phyloP scores from a whole-genome alignment of 2,888 invertebrate genomes.

The Folsomia manolachei region DNA sequence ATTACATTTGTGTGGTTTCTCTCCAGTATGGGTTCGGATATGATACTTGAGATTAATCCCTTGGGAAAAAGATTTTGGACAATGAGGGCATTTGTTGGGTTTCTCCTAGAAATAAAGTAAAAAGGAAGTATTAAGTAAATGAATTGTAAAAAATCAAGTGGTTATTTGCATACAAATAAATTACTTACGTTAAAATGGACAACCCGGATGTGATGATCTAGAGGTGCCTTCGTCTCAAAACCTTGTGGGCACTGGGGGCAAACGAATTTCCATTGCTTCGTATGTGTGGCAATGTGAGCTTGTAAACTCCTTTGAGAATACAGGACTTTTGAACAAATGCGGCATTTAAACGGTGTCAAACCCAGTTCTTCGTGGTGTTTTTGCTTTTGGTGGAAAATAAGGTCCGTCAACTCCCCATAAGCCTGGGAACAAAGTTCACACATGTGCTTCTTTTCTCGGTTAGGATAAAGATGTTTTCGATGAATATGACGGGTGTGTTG shows the following conservation, averaged over 20 bases:
- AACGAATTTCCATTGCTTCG: neutral
- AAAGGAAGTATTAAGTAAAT: too few relatives aligned
- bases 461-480: neutral
- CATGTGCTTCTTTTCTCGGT: neutral
- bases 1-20: constrained; percentile 27
- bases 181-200: too few relatives aligned
- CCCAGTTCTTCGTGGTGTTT: neutral
- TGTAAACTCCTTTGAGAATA: neutral
- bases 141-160: too few relatives aligned
- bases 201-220: neutral
- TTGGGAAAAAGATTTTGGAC: neutral
- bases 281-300: neutral
- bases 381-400: neutral
- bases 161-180: too few relatives aligned
- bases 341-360: neutral
- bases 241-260: too few relatives aligned
- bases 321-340: neutral
- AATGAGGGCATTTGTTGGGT: neutral
- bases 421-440: neutral
- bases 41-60: neutral
- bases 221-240: neutral
- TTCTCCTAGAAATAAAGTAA: neutral
- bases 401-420: neutral
- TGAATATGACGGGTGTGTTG: neutral
- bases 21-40: constrained; percentile 14